Percentiles rank a stretch among this genome's conserved stretches.
phyloP scores from a whole-genome alignment of 2,113 vertebrate genomes.

The Willisornis vidua region DNA sequence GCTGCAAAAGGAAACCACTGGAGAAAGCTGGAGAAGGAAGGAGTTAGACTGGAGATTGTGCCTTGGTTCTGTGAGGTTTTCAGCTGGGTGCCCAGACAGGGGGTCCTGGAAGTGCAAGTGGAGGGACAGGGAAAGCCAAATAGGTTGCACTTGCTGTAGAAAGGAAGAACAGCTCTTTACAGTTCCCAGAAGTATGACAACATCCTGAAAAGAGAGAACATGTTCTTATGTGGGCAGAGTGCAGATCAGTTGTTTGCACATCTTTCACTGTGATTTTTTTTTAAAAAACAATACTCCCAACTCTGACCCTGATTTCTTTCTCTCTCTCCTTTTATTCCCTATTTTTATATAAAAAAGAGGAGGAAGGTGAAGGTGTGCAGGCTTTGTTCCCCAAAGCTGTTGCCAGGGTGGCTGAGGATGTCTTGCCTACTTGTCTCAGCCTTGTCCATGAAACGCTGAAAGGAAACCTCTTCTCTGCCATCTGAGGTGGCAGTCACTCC shows the following conservation, averaged over 20 bases:
- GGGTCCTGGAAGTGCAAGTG: not conserved
- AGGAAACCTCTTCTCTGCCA: not conserved
- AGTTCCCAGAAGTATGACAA: conserved; percentile 65
- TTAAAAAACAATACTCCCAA: not conserved
- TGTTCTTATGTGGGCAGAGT: conserved; percentile 48
- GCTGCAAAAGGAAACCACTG: not conserved
- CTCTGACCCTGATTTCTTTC: not conserved
- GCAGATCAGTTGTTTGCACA: conserved; percentile 44
- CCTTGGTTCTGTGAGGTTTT: not conserved
- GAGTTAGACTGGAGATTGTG: not conserved
- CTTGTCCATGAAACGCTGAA: conserved; percentile 19
- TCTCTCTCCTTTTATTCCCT: not conserved
- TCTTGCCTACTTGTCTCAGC: not conserved
- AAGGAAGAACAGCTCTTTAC: conserved; percentile 60
- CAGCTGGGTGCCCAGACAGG: not conserved
- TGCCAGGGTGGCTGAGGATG: not conserved
- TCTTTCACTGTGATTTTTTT: not conserved
- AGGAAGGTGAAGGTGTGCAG: not conserved
- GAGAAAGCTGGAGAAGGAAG: not conserved
- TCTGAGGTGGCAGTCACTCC: conserved; percentile 21
- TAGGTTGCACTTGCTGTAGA: not conserved
- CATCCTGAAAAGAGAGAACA: conserved; percentile 52
- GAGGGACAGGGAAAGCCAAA: not conserved
- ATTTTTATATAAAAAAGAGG: not conserved
- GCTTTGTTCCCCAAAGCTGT: not conserved